Percentiles rank a stretch among this genome's conserved stretches.
phyloP scores from a whole-genome alignment of 2,888 invertebrate genomes.

The Drosophila subquinaria region DNA sequence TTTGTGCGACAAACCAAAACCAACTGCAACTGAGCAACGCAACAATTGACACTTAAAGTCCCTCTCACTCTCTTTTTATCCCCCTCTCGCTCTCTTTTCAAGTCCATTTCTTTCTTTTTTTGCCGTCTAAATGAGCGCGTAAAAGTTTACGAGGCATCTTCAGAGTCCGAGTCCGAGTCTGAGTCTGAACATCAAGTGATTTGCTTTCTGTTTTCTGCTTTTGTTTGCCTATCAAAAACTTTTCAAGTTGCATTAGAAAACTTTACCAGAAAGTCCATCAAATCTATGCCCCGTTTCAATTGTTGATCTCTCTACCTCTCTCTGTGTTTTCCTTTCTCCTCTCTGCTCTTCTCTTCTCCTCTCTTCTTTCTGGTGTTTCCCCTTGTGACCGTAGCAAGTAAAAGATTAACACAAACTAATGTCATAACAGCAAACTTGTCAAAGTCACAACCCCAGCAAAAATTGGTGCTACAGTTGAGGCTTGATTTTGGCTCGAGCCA shows the following conservation, averaged over 20 bases:
- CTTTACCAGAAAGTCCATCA: constrained; percentile 61
- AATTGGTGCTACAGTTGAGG: neutral
- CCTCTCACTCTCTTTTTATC: neutral
- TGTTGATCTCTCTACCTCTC: constrained; percentile 21
- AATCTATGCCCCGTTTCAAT: constrained; percentile 63
- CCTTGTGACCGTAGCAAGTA: constrained; percentile 60
- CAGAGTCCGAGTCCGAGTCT: constrained; percentile 51
- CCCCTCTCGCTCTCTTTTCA: neutral
- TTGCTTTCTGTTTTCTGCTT: constrained; percentile 60
- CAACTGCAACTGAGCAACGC: constrained; percentile 55
- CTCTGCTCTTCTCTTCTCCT: neutral
- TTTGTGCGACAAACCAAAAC: constrained; percentile 69
- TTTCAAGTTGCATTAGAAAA: constrained; percentile 74
- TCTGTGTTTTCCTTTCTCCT: neutral
- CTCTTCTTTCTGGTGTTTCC: constrained; percentile 18
- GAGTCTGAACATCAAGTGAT: constrained; percentile 67
- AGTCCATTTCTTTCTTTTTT: constrained; percentile 11
- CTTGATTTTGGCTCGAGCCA: neutral
- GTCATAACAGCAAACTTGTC: constrained; percentile 74
- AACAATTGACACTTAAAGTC: constrained; percentile 44
- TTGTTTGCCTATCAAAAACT: constrained; percentile 73
- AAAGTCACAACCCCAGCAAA: constrained; percentile 60
- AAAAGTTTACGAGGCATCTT: constrained; percentile 77
- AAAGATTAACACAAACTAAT: constrained; percentile 75
- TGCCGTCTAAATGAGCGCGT: constrained; percentile 64